Conservation (phyloP, 2,113 vertebrate species). For the Clarias batrachus region DNA sequence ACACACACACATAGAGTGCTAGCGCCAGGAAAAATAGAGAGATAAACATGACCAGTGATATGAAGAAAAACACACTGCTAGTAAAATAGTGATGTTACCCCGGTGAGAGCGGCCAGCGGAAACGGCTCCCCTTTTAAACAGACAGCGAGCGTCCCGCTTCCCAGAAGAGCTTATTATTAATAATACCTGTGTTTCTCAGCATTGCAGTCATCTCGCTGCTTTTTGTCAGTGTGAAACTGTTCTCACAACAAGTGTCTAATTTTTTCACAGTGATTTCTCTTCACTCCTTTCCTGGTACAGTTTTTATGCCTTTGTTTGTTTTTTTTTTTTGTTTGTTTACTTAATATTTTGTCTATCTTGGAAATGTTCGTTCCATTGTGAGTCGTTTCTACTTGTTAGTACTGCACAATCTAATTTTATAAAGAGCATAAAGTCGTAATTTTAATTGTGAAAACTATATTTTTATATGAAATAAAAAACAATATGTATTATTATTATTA, state of each 20-base stretch:
- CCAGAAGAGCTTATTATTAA: not conserved
- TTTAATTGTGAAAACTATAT: not conserved
- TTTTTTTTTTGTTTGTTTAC: not conserved
- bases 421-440: not conserved
- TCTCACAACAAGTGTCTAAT: not conserved
- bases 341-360: not conserved
- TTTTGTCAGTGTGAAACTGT: not conserved
- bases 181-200: slow-evolving; percentile 12
- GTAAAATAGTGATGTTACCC: not conserved
- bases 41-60: not conserved
- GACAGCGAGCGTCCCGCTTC: not conserved
- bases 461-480: not conserved
- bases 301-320: not conserved
- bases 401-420: not conserved
- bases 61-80: not conserved
- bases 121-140: not conserved
- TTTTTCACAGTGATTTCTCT: not conserved
- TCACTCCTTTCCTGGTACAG: not conserved
- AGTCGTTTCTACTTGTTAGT: not conserved
- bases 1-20: not conserved
- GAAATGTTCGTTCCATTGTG: not conserved
- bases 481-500: not conserved
- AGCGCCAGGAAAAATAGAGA: not conserved
- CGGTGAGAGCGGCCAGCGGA: not conserved
- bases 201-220: not conserved